Evolutionary conservation across 2,797 vertebrate species (phyloP).

Genomic region (Onychomys leucogaster): DNA sequence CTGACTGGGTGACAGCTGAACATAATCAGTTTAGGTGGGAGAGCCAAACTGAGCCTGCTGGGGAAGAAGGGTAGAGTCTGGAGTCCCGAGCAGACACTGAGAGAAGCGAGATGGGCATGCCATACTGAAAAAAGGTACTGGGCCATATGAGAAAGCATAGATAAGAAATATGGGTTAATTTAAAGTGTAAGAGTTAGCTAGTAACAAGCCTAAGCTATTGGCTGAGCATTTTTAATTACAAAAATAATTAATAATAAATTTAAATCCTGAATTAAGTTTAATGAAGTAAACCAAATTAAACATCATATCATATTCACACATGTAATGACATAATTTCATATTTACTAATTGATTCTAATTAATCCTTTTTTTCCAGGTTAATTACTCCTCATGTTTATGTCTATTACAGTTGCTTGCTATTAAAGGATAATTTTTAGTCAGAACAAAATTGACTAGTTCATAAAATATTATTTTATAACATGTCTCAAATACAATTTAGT

Average conservation of each 20-base stretch:
- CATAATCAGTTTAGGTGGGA: no score
- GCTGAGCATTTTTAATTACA: no score
- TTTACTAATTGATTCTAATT: neutral
- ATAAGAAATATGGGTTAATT: no score
- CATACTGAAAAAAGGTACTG: no score
- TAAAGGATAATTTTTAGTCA: neutral
- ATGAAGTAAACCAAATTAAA: neutral
- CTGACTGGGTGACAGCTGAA: no score
- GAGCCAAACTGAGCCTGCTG: no score
- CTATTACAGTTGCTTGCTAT: neutral
- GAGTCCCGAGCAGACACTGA: no score
- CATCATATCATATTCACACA: neutral
- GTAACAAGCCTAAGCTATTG: no score
- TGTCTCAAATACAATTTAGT: neutral
- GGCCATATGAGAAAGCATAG: no score
- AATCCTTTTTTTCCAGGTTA: neutral
- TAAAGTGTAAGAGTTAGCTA: no score
- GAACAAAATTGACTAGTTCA: neutral
- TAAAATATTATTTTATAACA: neutral
- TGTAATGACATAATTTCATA: neutral
- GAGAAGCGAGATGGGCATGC: no score
- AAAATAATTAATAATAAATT: neutral
- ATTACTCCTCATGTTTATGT: neutral
- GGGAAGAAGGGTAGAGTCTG: no score
- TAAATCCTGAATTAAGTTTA: neutral